phyloP scores from a whole-genome alignment of 1,140 invertebrate genomes.

The Zaprionus ghesquierei region DNA sequence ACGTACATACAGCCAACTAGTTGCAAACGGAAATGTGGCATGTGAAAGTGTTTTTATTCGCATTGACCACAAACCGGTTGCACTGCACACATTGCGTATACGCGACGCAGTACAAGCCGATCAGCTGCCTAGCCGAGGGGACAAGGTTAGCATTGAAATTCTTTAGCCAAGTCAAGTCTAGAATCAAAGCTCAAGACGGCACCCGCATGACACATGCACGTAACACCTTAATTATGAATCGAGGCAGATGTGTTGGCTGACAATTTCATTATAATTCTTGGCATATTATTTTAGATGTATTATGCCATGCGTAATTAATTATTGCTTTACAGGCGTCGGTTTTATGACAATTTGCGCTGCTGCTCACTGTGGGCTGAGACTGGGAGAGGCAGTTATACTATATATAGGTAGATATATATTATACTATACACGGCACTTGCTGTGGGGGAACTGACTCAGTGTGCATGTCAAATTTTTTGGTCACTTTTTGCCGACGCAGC shows the following conservation, averaged over 20 bases:
- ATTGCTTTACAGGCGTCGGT: conserved; percentile 20
- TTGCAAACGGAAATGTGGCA: conserved; percentile 64
- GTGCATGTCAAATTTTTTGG: not conserved
- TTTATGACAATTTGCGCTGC: conserved; percentile 26
- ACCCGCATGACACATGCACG: conserved; percentile 1
- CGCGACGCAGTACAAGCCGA: conserved; percentile 29
- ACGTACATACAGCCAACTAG: conserved; percentile 13
- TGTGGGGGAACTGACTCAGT: not conserved
- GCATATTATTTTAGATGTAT: not conserved
- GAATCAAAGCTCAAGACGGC: conserved; percentile 6
- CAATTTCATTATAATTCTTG: conserved; percentile 63
- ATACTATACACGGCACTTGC: not conserved
- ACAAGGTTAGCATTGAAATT: not conserved
- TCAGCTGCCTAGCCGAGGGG: not conserved
- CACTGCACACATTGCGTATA: conserved; percentile 50
- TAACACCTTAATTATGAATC: conserved; percentile 51
- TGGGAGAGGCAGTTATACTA: not conserved
- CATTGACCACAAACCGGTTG: conserved; percentile 53
- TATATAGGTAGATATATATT: not conserved
- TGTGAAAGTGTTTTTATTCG: conserved; percentile 61
- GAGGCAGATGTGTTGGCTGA: conserved; percentile 29
- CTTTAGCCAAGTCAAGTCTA: not conserved
- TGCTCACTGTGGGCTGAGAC: conserved; percentile 12
- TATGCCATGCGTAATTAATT: conserved; percentile 68
- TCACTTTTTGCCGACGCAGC: not conserved